Conservation (phyloP, 2,113 vertebrate species). For the Narcine bancroftii region DNA sequence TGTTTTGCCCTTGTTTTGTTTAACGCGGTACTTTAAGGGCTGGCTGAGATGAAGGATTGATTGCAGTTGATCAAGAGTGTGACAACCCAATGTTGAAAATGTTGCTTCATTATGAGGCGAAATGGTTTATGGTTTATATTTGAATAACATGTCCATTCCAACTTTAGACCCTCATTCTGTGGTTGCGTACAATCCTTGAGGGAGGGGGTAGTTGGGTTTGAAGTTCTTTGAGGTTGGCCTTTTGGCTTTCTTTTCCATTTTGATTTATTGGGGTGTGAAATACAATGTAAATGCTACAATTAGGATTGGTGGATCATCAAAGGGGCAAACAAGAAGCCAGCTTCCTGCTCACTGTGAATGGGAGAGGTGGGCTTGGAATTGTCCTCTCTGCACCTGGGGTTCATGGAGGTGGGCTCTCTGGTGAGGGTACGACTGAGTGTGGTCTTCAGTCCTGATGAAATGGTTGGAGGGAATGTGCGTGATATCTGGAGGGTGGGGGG, state of each 20-base stretch:
- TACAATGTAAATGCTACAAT: neutral
- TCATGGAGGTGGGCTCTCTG: no score
- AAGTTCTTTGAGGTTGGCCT: no score
- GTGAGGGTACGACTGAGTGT: neutral
- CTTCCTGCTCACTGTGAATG: no score
- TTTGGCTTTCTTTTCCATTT: no score
- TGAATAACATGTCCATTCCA: no score
- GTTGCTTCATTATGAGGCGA: neutral
- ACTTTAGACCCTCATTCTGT: neutral
- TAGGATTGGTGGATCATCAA: neutral
- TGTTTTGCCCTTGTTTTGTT: neutral
- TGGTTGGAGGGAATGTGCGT: neutral
- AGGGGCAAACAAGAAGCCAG: neutral
- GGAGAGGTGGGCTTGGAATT: neutral
- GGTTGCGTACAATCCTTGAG: no score
- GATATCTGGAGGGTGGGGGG: neutral
- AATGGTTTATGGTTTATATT: neutral
- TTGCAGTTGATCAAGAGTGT: neutral
- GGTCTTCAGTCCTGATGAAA: neutral
- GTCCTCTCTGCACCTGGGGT: neutral
- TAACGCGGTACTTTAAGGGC: neutral
- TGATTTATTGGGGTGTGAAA: neutral
- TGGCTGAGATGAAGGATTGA: neutral
- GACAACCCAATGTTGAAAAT: neutral
- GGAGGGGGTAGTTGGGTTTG: no score